These are phyloP conservation scores for Drosophila melanica DNA, from an alignment of 1,140 invertebrate genomes.

Conservation along the genomic window DNA sequence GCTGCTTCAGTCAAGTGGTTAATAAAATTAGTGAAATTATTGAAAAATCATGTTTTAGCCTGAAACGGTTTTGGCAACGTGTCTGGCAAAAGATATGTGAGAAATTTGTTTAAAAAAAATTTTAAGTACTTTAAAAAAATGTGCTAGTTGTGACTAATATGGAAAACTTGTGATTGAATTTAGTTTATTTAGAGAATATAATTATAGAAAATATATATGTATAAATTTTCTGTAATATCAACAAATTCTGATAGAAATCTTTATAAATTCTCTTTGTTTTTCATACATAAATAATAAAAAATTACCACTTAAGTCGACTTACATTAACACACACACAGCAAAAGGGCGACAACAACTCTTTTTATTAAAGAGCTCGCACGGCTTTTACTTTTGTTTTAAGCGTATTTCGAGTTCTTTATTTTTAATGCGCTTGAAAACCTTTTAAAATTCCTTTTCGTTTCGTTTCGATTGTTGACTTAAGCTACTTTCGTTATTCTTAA, in stretches of 20 bases:
- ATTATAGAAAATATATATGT: too few species aligned
- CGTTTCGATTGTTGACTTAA: slow-evolving; percentile 65
- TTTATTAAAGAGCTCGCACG: slow-evolving; percentile 27
- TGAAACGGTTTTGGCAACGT: background rate
- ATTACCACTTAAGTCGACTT: slow-evolving; percentile 27
- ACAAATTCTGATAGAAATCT: background rate
- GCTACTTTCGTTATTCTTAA: slow-evolving; percentile 69
- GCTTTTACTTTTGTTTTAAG: slow-evolving; percentile 77
- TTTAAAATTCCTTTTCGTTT: slow-evolving; percentile 74
- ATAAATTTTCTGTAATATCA: too few species aligned
- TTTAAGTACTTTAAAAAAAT: slow-evolving; percentile 1
- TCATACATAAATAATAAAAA: slow-evolving; percentile 11
- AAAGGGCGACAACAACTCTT: slow-evolving; percentile 4
- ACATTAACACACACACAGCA: background rate
- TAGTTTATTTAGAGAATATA: too few species aligned
- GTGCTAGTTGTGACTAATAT: too few species aligned
- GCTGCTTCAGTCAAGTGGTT: slow-evolving; percentile 27
- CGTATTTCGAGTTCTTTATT: slow-evolving; percentile 26
- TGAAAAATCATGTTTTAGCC: slow-evolving; percentile 2
- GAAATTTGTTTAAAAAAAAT: background rate
- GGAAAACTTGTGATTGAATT: too few species aligned
- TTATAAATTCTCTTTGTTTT: background rate
- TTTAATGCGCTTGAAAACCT: slow-evolving; percentile 64
- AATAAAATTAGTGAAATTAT: slow-evolving; percentile 23
- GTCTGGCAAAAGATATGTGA: background rate